Evolutionary conservation across 2,113 vertebrate genomes (phyloP), one percentile per base, ranked within the genome.

Genomic region (Thymallus thymallus): DNA sequence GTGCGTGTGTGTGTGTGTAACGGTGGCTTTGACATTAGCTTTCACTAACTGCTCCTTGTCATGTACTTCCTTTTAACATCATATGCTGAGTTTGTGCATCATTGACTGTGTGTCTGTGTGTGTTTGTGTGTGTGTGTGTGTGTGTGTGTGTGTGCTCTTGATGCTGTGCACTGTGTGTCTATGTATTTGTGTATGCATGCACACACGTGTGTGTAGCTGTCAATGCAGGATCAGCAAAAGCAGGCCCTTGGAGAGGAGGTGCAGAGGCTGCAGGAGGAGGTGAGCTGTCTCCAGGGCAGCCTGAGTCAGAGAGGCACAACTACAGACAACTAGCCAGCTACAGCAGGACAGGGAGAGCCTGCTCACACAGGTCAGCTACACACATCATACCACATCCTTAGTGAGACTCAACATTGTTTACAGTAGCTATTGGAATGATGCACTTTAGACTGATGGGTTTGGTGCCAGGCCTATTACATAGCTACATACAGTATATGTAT

Each of bases 271-370:
- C 72, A 83, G 32, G 74, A 20, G n/a, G 84, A 91, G 68, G 78
- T 88, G 79, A 86, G 79, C 23, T 74, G 75, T 80, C 76, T 88
- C 16, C 82, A 69, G 60, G 80, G 85, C 32, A 76, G 64, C 70
- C 91, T 88, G 65, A 82, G 82, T 51, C 82, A 79, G 30, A 80
- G 51, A 88, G 71, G 81, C 88, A 35, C 85, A 71, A 69, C 81
- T 86, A 62, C 84, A 84, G 32, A 76, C 61, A 65, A 70, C 26
- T 0, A 63, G 46, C 12, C 74, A 73, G 35, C 79, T 87, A 30
- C 85, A 76, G 18, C 76, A 89, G n/a, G 84, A 92, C 46, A 83
- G 32, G 0, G 81, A 87, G 67, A 56, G 66, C 60, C 55, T 73
- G 23, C 58, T 75, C 32, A 45, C 63, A 32, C 77, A 88, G 69